Conservation (phyloP, 2,797 vertebrate species). For the Argya squamiceps region DNA sequence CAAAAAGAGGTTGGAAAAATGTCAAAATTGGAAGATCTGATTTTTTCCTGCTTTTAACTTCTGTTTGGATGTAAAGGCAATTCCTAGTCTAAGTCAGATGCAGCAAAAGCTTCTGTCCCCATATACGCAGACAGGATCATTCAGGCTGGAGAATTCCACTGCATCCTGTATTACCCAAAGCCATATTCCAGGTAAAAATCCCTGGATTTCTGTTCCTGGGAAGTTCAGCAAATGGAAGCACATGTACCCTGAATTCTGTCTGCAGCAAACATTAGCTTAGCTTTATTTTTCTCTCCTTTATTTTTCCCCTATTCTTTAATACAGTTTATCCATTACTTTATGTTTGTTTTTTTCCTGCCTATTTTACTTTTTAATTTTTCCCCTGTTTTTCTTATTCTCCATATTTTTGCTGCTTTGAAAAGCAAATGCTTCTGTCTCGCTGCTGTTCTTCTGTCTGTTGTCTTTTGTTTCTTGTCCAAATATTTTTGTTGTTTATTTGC, state of each 20-base stretch:
- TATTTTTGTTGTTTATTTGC: not conserved
- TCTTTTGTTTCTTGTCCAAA: not conserved
- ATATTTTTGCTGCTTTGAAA: not conserved
- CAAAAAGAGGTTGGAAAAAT: not conserved
- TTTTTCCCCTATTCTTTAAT: not conserved
- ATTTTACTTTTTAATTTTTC: not conserved
- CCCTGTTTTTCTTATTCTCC: not conserved
- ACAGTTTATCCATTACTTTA: not conserved
- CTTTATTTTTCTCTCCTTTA: not conserved
- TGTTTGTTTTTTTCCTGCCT: not conserved
- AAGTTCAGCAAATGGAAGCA: not conserved
- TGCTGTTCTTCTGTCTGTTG: not conserved
- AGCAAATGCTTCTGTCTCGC: not conserved
- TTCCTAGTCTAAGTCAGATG: not conserved
- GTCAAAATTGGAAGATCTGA: not conserved
- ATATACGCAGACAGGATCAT: rapidly evolving
- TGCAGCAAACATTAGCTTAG: not conserved
- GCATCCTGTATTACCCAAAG: not conserved
- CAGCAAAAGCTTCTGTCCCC: not conserved
- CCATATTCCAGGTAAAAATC: not conserved
- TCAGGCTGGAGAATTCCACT: not conserved
- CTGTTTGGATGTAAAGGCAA: not conserved
- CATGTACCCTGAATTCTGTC: not conserved
- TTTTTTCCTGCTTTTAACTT: not conserved
- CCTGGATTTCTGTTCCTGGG: not conserved